phyloP scores from a whole-genome alignment of 2,888 invertebrate genomes.

The Sclerodermus sp. region DNA sequence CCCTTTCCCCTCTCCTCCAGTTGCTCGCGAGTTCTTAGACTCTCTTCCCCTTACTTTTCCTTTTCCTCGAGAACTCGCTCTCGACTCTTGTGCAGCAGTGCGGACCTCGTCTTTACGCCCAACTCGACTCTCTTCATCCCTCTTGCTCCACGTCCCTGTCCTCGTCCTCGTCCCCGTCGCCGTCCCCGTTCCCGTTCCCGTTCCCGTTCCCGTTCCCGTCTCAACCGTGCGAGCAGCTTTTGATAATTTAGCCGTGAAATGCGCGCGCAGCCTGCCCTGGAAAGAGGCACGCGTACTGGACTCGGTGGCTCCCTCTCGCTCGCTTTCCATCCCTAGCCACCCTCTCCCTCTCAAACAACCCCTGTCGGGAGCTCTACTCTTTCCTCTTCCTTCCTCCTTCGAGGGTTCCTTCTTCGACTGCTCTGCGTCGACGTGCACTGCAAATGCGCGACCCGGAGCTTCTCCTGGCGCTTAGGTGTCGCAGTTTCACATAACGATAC shows the following conservation, averaged over 20 bases:
- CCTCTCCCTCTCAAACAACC: constrained; percentile 1
- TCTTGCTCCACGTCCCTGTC: background rate
- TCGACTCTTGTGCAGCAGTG: background rate
- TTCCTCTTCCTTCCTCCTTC: too few relatives aligned
- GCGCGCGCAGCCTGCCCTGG: constrained; percentile 44
- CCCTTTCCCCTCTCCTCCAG: too few relatives aligned
- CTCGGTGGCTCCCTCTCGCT: constrained; percentile 27
- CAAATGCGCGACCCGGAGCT: too few relatives aligned
- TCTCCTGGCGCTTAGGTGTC: too few relatives aligned
- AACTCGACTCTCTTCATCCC: background rate
- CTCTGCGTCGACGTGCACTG: too few relatives aligned
- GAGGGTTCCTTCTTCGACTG: too few relatives aligned
- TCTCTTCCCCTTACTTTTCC: background rate
- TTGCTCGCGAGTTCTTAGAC: background rate
- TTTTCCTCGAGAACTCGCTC: background rate
- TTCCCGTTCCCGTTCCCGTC: background rate
- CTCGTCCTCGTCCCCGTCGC: background rate
- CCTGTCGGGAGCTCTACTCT: too few relatives aligned
- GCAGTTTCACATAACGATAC: too few relatives aligned
- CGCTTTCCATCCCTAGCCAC: constrained; percentile 13
- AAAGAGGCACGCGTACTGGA: constrained; percentile 36
- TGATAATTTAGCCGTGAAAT: constrained; percentile 39
- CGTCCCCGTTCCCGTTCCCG: background rate
- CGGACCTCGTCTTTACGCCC: background rate
- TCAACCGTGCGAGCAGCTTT: constrained; percentile 7